Base-by-base conservation (phyloP, 2,113 vertebrate genomes). In the Muntiacus muntjak region DNA sequence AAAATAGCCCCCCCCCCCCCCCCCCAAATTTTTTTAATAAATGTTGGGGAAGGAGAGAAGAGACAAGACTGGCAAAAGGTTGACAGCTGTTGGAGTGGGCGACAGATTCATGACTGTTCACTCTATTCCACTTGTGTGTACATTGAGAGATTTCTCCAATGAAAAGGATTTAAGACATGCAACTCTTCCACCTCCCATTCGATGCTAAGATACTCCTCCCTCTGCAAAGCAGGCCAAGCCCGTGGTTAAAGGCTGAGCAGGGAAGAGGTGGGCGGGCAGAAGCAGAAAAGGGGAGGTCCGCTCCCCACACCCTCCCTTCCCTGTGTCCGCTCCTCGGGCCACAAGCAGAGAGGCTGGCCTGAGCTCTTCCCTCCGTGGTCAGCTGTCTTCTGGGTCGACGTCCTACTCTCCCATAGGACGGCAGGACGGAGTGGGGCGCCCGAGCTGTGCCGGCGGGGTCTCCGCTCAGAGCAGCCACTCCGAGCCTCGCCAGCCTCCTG, bases 291-390 rank as follows among this genome's bases (percentile, higher is more conserved):
- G 15, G 45, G 45, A 19, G 26, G 45, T 19, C 8, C 2, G 43
- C 76, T 30, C 26, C 76, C 76, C 74, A 30, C 7, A 0, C 4
- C 25, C 25, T 45, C 25, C 3, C 0, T 47, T 47, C 26, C 43
- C 43, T 30, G 76, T 1, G 0, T 28, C 43, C 0, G 0, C 28
- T 33, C 45, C 45, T 33, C 76, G 0, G 0, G 8, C 45, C 45
- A 1, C 28, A 19, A 50, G 28, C 76, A 17, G 76, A 30, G 76
- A 17, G 76, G 76, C 15, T 47, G 43, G 15, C 25, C 43, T 45
- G 43, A 47, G 43, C 76, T 3, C 28, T 30, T 15, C 76, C 74
- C 4, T 2, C 40, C 23, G 5, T 6, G 28, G 28, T 79, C 16
- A 33, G 28, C 0, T 11, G 45, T 17, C 45, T 76, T 50, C 8